Evolutionary conservation across 1,140 invertebrate species (phyloP).

Genomic region (Bombyx mori): DNA sequence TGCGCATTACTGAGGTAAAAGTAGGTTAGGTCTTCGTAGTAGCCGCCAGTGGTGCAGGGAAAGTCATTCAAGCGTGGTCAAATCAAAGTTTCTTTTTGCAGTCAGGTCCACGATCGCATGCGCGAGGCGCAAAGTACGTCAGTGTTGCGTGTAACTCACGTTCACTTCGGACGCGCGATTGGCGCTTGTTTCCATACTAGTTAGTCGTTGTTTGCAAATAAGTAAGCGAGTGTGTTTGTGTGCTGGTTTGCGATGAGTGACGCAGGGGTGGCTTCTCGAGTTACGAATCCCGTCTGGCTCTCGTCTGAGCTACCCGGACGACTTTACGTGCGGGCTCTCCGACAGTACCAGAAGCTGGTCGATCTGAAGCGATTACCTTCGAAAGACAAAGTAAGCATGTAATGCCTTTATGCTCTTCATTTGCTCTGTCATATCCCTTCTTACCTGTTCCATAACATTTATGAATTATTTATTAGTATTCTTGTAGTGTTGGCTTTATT

Average conservation of each 20-base stretch:
- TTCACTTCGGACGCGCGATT: conserved; percentile 66
- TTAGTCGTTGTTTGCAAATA: conserved; percentile 42
- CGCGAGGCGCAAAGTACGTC: conserved; percentile 48
- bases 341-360: conserved; percentile 74
- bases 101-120: conserved; percentile 52
- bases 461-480: not conserved
- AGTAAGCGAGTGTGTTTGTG: conserved; percentile 40
- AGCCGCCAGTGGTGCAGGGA: conserved; percentile 33
- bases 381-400: conserved; percentile 64
- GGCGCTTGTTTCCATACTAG: conserved; percentile 33
- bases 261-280: conserved; percentile 48
- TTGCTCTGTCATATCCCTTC: not conserved
- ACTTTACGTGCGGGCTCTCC: conserved; percentile 72
- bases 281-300: conserved; percentile 52
- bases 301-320: conserved; percentile 72
- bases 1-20: conserved; percentile 36
- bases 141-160: conserved; percentile 58
- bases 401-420: conserved; percentile 2
- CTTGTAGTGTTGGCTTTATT: too few species aligned
- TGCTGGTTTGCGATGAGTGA: conserved; percentile 46
- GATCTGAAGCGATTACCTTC: conserved; percentile 56
- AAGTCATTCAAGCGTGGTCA: conserved; percentile 49
- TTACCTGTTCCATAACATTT: conserved; percentile 8
- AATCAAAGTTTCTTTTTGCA: conserved; percentile 59
- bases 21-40: conserved; percentile 52